Base-by-base conservation (phyloP, 53 echinoderm and acorn worm species). In the Holothuria scabra region DNA sequence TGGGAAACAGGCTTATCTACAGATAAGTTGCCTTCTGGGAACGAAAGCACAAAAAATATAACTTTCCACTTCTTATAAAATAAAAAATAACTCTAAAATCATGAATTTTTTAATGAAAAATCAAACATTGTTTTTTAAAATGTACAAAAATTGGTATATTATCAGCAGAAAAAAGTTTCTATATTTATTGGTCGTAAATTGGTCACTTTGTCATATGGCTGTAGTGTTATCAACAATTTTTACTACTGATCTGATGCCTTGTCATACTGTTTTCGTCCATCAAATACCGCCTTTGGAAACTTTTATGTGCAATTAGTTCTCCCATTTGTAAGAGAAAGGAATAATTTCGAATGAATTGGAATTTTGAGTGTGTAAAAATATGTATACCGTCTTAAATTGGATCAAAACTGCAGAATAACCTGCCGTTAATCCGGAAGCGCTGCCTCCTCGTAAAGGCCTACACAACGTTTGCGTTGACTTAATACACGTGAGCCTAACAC, bases 351-450 rank as follows among this genome's bases (percentile, higher is more conserved):
- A 52, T 2, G 14, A 16, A 3, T 52, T 14, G 52, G 18, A 52
- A 52, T 8, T 52, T 52, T 52, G 52, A 16, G 2, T 18, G 52
- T 52, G 3, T 14, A 52, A 52, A 52, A 52, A 28, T 30, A 26
- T 52, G 32, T 56, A 30, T 78, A 18, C 56, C 59, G 59, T 56
- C 78, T 78, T 56, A 78, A 28, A 49, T 56, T 52, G 52, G 78
- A 78, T 56, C 56, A 58, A 78, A 30, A 78, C 29, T 52, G 20
- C 21, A 78, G 16, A 52, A 56, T 58, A 28, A 37, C 49, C 24
- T 23, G 23, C 46, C 74, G 44, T 31, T 74, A 74, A 78, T 78
- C 78, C 78, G 78, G 78, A 78, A 78, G 58, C 78, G 49, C 78
- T 22, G 78, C 12, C 11, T 25, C 25, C 25, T 14, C 0, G 12